A percentile compares a stretch with the other conserved stretches of the same genome.
phyloP scores from a whole-genome alignment of 2,888 invertebrate genomes.

The Andrena praecox region DNA sequence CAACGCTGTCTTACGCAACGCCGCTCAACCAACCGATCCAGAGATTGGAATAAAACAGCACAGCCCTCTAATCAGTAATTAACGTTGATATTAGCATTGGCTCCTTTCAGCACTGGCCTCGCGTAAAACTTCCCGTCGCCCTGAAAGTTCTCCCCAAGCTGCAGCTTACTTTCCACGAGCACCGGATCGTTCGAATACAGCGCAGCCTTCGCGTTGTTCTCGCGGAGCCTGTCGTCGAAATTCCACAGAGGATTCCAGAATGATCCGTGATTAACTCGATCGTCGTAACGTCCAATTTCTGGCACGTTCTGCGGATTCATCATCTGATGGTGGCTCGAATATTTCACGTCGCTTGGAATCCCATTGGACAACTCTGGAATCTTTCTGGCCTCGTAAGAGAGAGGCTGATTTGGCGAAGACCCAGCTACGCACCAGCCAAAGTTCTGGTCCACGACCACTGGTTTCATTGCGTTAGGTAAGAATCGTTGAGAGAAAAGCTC shows the following conservation, averaged over 20 bases:
- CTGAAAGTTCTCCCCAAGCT: neutral
- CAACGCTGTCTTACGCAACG: constrained; percentile 22
- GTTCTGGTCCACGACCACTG: neutral
- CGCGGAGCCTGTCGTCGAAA: neutral
- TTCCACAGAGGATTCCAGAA: neutral
- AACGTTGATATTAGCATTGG: neutral
- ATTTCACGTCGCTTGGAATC: neutral
- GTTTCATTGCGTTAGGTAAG: neutral
- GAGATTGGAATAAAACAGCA: constrained; percentile 16
- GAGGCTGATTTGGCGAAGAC: neutral
- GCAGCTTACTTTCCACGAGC: neutral
- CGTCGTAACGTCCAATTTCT: neutral
- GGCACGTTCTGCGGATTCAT: neutral
- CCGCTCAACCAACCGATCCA: constrained; percentile 10
- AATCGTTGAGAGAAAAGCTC: constrained; percentile 3
- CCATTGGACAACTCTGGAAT: neutral
- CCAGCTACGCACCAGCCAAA: neutral
- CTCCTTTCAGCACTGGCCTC: constrained; percentile 10
- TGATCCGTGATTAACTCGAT: neutral
- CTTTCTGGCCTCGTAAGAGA: neutral
- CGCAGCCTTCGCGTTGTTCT: neutral
- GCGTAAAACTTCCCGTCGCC: neutral
- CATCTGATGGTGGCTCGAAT: neutral
- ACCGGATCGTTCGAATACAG: neutral
- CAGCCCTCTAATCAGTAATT: constrained; percentile 1